Base-by-base conservation (phyloP, 2,113 vertebrate genomes). In the Lophochroa leadbeateri region DNA sequence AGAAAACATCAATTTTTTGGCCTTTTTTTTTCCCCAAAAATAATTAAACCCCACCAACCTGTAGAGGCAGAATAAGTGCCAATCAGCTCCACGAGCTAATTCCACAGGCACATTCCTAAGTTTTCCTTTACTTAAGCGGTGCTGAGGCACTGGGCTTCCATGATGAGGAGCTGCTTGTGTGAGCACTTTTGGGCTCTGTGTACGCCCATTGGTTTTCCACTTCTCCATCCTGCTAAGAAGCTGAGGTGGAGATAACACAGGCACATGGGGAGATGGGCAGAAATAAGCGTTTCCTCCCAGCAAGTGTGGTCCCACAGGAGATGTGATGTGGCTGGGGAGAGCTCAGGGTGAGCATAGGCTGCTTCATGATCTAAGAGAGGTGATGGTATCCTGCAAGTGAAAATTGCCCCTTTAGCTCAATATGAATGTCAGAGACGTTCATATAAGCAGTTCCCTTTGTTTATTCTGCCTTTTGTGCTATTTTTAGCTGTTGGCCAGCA, bases 311-410 rank as follows among this genome's bases (percentile, higher is more conserved):
- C 50, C 50, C 8, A 1, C 77, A n/a, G 87, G 27, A 70, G 46
- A 28, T 5, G 8, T 9, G 24, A 6, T 20, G 29, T 31, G 65
- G 27, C 70, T 31, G 77, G 39, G 49, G 71, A 55, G 72, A 57
- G 20, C n/a, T 2, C 0, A 0, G 11, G 17, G 41, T 14, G 3
- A 72, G 10, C 1, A 0, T 9, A 18, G 21, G 35, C 61, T 64
- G 2, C 55, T 70, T 61, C 17, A 7, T 2, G 2, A 9, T 52
- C 46, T 31, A 52, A 63, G 67, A 68, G 74, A 71, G 82, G 37
- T 37, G 37, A 29, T 70, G 57, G 70, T 41, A n/a, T 79, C 78
- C 65, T 20, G 15, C 41, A 9, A 12, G n/a, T 16, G 39, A 33
- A 80, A 47, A 37, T 29, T 44, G 15, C 47, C 78, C 49, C 8